A percentile compares a stretch with the other conserved stretches of the same genome.
These are phyloP conservation scores for Zygothrica quintamaculata DNA, from an alignment of 2,888 invertebrate species.

Conservation along the genomic window DNA sequence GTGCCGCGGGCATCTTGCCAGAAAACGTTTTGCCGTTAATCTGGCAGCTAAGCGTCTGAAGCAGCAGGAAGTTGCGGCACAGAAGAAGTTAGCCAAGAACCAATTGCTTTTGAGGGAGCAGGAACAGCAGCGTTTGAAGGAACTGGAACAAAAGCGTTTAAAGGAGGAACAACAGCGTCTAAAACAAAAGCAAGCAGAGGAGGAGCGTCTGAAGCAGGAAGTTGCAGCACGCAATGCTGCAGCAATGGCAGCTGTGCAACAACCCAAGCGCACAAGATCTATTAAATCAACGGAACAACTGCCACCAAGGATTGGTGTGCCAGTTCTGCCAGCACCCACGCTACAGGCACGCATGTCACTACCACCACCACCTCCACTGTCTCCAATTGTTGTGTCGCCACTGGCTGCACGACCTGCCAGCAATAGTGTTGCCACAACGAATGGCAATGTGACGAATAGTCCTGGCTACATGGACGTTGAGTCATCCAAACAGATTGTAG, in stretches of 20 bases:
- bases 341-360: slow-evolving; percentile 59
- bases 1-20: slow-evolving; percentile 90
- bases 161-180: slow-evolving; percentile 84
- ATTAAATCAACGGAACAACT: slow-evolving; percentile 80
- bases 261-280: slow-evolving; percentile 89
- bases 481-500: slow-evolving; percentile 88
- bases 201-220: slow-evolving; percentile 87
- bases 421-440: slow-evolving; percentile 15
- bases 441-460: slow-evolving; percentile 61
- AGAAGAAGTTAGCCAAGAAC: slow-evolving; percentile 14
- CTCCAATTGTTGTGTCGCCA: slow-evolving; percentile 19
- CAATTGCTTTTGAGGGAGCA: slow-evolving; percentile 84
- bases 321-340: slow-evolving; percentile 46
- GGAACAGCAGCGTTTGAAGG: slow-evolving; percentile 26
- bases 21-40: slow-evolving; percentile 74
- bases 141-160: slow-evolving; percentile 68
- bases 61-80: slow-evolving; percentile 25
- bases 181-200: slow-evolving; percentile 85
- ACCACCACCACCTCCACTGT: slow-evolving; percentile 56
- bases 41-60: slow-evolving; percentile 79
- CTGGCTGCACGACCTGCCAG: slow-evolving; percentile 31
- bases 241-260: slow-evolving; percentile 89
- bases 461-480: slow-evolving; percentile 82
- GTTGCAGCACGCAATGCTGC: slow-evolving; percentile 88
- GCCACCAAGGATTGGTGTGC: slow-evolving; percentile 20